These are phyloP conservation scores for Mesocricetus auratus DNA, from an alignment of 2,113 vertebrate species.

Conservation along the genomic window DNA sequence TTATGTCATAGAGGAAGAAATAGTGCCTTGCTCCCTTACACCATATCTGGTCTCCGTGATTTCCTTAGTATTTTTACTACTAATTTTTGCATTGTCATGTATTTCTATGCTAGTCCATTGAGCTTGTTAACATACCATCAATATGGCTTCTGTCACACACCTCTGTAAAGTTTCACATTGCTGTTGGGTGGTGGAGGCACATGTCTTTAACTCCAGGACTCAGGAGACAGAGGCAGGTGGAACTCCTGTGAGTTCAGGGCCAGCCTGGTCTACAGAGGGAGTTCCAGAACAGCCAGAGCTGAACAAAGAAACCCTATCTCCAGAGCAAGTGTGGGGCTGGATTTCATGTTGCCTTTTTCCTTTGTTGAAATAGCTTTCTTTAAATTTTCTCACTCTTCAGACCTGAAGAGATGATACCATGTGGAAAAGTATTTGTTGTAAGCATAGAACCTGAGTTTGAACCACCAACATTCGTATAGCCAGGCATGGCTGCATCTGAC, in stretches of 20 bases:
- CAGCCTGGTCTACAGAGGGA: not conserved
- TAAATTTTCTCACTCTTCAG: not conserved
- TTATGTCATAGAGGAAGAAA: constrained; percentile 41
- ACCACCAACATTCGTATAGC: not conserved
- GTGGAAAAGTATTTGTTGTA: not conserved
- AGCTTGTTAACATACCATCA: not conserved
- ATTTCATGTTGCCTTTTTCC: not conserved
- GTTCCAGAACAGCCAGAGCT: not conserved
- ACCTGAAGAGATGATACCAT: not conserved
- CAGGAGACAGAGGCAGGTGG: not conserved
- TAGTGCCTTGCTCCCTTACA: not conserved
- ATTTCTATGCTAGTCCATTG: not conserved
- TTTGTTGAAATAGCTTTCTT: not conserved
- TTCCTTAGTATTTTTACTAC: not conserved
- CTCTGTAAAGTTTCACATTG: not conserved
- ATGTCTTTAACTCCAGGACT: not conserved
- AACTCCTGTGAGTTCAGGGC: not conserved
- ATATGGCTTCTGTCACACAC: not conserved
- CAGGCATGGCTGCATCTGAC: not conserved
- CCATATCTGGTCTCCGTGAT: not conserved
- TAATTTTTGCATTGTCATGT: constrained; percentile 19
- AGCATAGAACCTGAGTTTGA: not conserved
- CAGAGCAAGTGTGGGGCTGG: too few relatives aligned
- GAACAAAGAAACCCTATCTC: not conserved
- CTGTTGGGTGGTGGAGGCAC: rapidly evolving